A percentile compares a stretch with the other conserved stretches of the same genome.
These are phyloP conservation scores for Heterohyrax brucei DNA, from an alignment of 2,797 vertebrate genomes.

Conservation along the genomic window DNA sequence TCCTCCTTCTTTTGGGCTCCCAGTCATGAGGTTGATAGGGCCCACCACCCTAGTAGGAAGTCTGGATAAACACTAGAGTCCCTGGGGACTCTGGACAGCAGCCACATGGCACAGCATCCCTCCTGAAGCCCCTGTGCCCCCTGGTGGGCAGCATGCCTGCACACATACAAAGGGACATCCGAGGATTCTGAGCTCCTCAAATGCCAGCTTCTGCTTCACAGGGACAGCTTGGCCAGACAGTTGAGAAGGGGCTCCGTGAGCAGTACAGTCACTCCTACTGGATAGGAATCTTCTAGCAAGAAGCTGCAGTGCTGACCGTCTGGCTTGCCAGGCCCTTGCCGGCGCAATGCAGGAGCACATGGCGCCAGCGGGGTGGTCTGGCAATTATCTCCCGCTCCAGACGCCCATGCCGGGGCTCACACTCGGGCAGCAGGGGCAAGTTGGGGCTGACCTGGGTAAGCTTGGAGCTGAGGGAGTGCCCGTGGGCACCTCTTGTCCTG, in stretches of 20 bases:
- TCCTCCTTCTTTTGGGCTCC: too few relatives aligned
- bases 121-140: background rate
- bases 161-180: rapidly evolving
- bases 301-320: background rate
- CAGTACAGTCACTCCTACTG: too few relatives aligned
- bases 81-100: background rate
- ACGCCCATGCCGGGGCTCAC: background rate
- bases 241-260: background rate
- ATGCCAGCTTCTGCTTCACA: background rate
- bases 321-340: background rate
- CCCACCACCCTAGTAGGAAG: background rate
- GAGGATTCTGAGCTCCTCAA: too few relatives aligned
- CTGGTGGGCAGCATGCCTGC: rapidly evolving
- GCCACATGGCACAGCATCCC: background rate
- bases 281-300: background rate
- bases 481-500: background rate
- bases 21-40: background rate
- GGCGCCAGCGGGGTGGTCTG: too few relatives aligned
- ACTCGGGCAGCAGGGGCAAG: background rate
- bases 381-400: too few relatives aligned
- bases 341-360: too few relatives aligned
- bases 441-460: background rate
- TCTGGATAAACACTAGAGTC: background rate
- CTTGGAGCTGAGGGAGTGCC: background rate
- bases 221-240: background rate